Evolutionary conservation across 64 coral and sea anemone species (phyloP), one percentile per base, ranked within the genome.

Genomic region (Anthopleura sola): DNA sequence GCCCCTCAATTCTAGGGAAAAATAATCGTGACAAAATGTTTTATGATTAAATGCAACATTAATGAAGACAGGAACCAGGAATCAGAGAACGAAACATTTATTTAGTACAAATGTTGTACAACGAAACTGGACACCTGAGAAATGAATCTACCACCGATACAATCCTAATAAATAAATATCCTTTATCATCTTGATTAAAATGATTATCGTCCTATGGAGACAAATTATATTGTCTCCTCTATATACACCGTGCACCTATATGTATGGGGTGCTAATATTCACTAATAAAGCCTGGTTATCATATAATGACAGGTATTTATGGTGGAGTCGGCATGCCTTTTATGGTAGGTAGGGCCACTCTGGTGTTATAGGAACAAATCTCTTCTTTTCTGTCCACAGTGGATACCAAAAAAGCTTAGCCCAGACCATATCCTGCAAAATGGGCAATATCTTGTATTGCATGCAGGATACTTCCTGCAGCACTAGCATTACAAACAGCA

Each of bases 91-190:
- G 34, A 71, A 71, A 71, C 66, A 71, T 71, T 31, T 71, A 71
- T 71, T 62, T 71, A 1, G 66, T 71, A 71, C 66, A 34, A 71
- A 71, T 71, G 16, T 71, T 71, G 66, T 71, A 71, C 66, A 71
- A 71, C 66, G 12, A 32, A 71, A 71, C 66, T 12, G 21, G 66
- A 34, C 29, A 71, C 66, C 66, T 71, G 66, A n/a, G 58, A 62
- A 71, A 33, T 32, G 66, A 71, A 71, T 13, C 28, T 29, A 71
- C n/a, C 28, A 71, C 66, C 66, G 66, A 71, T 71, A 71, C n/a
- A 71, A 17, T 71, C 15, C n/a, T 71, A 3, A 71, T 71, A 71
- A 36, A 71, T 71, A 71, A 71, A 71, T n/a, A n/a, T 71, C 29
- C 14, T 8, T 33, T 14, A 33, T 69, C 66, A 71, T 71, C 31